Base-by-base conservation (phyloP, 2,797 vertebrate genomes). In the Borostomias antarcticus region DNA sequence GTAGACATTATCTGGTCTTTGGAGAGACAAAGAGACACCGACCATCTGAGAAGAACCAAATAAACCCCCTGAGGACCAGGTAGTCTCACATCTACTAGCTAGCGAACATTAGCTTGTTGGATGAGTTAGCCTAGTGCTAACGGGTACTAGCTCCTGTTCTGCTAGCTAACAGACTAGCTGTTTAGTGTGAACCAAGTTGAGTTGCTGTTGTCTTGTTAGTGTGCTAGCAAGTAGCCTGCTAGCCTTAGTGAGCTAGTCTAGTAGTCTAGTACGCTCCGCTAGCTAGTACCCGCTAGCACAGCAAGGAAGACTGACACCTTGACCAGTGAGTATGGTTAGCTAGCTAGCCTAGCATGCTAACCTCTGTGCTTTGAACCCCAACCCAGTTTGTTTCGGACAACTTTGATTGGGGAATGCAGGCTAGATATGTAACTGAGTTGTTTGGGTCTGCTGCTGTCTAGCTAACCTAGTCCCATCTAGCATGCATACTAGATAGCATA, bases 31-130 rank as follows among this genome's bases (percentile, higher is more conserved):
- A 74, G 62, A 74, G 72, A 68, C 72, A 53, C 64, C 69, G 32
- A 30, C 43, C 28, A 32, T 4, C 43, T 30, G 58, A 69, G 40
- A 45, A 45, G 83, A 81, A 78, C 64, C 59, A 72, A 81, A 66
- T 50, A 58, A 77, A 30, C 60, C 61, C 37, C 70, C 40, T 28
- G 35, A 56, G 62, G 74, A 70, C 56, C 57, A 74, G 57, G 53
- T 61, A 35, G 70, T 64, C 72, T 80, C 78, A 79, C 56, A 81
- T 71, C 76, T 81, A 75, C 86, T 90, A 79, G 88, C 58, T 29
- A 50, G 82, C 76, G 59, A 48, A 58, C n/a, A 9, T 25, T 45
- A 13, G 53, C 30, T 32, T 47, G 35, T 45, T 37, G 72, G n/a
- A 13, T 8, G 48, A 56, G 58, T 73, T 83, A 84, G 74, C 82